phyloP scores from a whole-genome alignment of 2,888 invertebrate species.

The Macrosoma leucophasiata region DNA sequence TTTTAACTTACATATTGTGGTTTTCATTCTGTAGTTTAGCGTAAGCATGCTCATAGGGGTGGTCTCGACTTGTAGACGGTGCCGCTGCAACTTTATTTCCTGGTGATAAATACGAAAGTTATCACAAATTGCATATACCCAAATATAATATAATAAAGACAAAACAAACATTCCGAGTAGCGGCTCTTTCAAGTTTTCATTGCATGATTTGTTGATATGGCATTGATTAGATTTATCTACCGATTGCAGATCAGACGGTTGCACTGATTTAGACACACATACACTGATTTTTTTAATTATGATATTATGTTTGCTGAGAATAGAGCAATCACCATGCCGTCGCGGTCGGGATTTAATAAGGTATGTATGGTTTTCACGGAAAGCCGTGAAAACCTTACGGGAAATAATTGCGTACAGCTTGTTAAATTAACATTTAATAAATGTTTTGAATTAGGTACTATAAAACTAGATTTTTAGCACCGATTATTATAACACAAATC shows the following conservation, averaged over 20 bases:
- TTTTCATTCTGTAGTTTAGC: conserved; percentile 80
- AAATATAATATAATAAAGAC: conserved; percentile 18
- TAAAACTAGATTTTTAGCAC: too few relatives aligned
- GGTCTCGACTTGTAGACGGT: conserved; percentile 66
- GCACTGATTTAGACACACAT: conserved; percentile 21
- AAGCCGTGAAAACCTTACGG: too few relatives aligned
- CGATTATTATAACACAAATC: too few relatives aligned
- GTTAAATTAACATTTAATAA: too few relatives aligned
- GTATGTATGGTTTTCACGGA: too few relatives aligned
- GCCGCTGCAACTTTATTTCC: conserved; percentile 48
- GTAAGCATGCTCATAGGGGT: conserved; percentile 85
- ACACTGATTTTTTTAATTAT: conserved; percentile 7
- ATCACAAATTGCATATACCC: conserved; percentile 10
- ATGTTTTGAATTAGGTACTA: too few relatives aligned
- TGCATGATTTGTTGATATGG: conserved; percentile 24
- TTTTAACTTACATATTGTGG: conserved; percentile 60
- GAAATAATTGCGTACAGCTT: too few relatives aligned
- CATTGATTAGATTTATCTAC: conserved; percentile 28
- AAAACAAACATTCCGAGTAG: conserved; percentile 30
- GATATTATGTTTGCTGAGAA: too few relatives aligned
- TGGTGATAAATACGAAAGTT: conserved; percentile 30
- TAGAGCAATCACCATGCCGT: too few relatives aligned
- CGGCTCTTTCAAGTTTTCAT: conserved; percentile 30
- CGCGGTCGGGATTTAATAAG: too few relatives aligned
- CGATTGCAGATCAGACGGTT: conserved; percentile 27